A percentile compares a stretch with the other conserved stretches of the same genome.
These are phyloP conservation scores for Paraescarpia echinospica DNA, from an alignment of 1,140 invertebrate species.

Conservation along the genomic window DNA sequence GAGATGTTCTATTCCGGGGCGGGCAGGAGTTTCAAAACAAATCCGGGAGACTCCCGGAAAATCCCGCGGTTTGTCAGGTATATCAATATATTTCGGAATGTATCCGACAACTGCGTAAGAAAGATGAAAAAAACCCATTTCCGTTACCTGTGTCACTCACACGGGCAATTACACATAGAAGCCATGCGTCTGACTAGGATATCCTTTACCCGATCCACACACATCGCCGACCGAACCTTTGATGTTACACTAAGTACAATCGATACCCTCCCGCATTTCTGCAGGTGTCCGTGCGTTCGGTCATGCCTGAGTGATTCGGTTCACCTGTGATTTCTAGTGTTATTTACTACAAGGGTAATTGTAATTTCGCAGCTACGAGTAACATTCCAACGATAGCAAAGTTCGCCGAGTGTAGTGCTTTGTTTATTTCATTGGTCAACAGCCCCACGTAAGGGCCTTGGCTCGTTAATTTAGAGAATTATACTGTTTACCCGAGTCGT, in stretches of 20 bases:
- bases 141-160: no score
- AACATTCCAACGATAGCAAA: background rate
- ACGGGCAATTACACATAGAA: no score
- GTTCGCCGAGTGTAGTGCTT: background rate
- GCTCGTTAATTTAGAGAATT: background rate
- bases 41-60: no score
- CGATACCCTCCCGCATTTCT: background rate
- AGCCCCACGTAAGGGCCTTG: background rate
- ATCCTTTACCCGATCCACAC: background rate
- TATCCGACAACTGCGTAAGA: no score
- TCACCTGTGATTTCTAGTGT: background rate
- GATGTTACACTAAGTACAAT: background rate
- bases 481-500: background rate
- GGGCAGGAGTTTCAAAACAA: no score
- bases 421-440: background rate
- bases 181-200: background rate
- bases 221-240: background rate
- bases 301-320: background rate
- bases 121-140: no score
- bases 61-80: no score
- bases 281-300: background rate
- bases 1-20: no score
- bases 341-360: background rate
- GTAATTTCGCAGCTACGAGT: background rate
- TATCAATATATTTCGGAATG: no score